Evolutionary conservation across 2,888 invertebrate genomes (phyloP).

Genomic region (Euphydryas editha): DNA sequence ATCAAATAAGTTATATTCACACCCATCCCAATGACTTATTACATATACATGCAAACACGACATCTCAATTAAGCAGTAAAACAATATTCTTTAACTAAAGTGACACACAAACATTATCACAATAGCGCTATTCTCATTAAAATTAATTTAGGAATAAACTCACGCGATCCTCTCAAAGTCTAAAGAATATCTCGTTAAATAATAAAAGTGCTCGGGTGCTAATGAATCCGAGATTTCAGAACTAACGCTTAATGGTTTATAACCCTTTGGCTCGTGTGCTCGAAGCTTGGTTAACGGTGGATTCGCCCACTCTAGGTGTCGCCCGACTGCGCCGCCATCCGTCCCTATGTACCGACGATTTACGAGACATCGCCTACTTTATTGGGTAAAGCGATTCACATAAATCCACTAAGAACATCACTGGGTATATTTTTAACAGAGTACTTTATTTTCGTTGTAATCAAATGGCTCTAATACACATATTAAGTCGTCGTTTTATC

Average conservation of each 20-base stretch:
- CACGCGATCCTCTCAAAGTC: constrained; percentile 33
- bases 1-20: background rate
- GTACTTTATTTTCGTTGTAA: constrained; percentile 54
- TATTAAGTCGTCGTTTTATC: constrained; percentile 22
- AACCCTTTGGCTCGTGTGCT: constrained; percentile 44
- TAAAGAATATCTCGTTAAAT: constrained; percentile 24
- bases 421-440: constrained; percentile 62
- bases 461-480: constrained; percentile 36
- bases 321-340: constrained; percentile 62
- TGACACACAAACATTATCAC: constrained; percentile 26
- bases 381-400: constrained; percentile 76
- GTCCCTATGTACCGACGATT: constrained; percentile 67
- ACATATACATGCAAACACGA: constrained; percentile 2
- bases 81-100: constrained; percentile 20
- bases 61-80: constrained; percentile 18
- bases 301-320: constrained; percentile 79
- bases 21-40: constrained; percentile 4
- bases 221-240: constrained; percentile 29
- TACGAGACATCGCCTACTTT: constrained; percentile 79
- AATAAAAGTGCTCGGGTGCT: constrained; percentile 30
- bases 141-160: constrained; percentile 33
- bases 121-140: constrained; percentile 25
- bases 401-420: constrained; percentile 68
- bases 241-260: constrained; percentile 35
- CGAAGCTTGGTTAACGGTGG: constrained; percentile 66